Evolutionary conservation across 1,140 invertebrate species (phyloP).

Genomic region (Aphaenogaster rudis): DNA sequence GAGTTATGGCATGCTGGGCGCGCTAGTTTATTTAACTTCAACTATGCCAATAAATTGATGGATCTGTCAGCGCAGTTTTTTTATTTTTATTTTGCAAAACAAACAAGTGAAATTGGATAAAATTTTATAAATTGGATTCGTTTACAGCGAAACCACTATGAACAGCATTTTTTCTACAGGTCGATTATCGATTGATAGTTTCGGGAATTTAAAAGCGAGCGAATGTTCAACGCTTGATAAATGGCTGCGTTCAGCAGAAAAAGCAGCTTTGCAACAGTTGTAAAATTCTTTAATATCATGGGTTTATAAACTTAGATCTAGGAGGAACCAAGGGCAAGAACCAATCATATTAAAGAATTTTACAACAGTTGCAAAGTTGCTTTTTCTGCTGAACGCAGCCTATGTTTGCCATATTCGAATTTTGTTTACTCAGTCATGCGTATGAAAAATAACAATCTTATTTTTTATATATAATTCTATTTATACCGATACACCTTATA

Average conservation of each 20-base stretch:
- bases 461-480: background rate
- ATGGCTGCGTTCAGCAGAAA: too few species aligned
- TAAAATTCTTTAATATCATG: too few species aligned
- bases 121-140: constrained; percentile 37
- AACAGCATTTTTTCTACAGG: constrained; percentile 31
- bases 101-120: constrained; percentile 31
- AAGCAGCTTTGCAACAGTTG: too few species aligned
- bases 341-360: too few species aligned
- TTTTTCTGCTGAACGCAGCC: too few species aligned
- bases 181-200: constrained; percentile 27
- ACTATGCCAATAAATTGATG: constrained; percentile 40
- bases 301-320: too few species aligned
- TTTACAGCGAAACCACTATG: constrained; percentile 9
- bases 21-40: constrained; percentile 18
- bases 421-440: background rate
- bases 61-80: background rate
- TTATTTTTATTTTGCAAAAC: constrained; percentile 6
- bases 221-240: background rate
- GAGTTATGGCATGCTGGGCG: too few species aligned
- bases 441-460: background rate
- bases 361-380: too few species aligned
- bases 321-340: too few species aligned
- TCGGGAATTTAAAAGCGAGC: constrained; percentile 22
- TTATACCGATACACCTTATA: background rate
- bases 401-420: background rate